These are phyloP conservation scores for Pomatostomus ruficeps DNA, from an alignment of 2,113 vertebrate species.

Conservation along the genomic window DNA sequence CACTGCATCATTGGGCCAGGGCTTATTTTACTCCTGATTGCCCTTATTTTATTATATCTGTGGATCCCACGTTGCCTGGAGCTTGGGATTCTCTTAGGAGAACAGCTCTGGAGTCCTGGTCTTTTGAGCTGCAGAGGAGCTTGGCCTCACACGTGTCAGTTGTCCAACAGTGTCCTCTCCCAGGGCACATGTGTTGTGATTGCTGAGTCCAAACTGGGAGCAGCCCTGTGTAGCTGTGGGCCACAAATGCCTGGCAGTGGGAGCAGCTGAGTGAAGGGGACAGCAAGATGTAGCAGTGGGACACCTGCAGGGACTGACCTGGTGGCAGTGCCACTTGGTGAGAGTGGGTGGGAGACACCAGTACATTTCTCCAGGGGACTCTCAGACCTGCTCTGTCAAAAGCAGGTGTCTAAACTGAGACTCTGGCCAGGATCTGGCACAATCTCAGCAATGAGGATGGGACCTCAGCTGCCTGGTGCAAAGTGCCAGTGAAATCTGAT, in stretches of 20 bases:
- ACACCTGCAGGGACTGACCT: neutral
- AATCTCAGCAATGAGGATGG: neutral
- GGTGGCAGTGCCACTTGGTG: neutral
- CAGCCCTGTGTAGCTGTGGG: neutral
- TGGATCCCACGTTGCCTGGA: neutral
- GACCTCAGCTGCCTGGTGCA: neutral
- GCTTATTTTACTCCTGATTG: neutral
- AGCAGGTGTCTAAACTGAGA: neutral
- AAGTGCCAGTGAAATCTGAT: neutral
- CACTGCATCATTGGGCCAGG: neutral
- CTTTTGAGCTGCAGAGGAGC: neutral
- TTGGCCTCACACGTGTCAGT: fast-evolving
- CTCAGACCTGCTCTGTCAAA: neutral
- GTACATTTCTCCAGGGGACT: neutral
- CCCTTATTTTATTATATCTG: neutral
- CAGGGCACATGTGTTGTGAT: neutral
- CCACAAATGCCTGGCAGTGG: fast-evolving
- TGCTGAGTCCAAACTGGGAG: neutral
- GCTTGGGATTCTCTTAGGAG: neutral
- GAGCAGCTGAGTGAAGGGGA: neutral
- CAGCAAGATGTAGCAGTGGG: neutral
- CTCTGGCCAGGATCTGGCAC: neutral
- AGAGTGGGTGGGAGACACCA: neutral
- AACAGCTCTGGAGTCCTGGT: neutral
- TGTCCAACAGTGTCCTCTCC: neutral